Evolutionary conservation across 2,888 invertebrate species (phyloP), one percentile per base, ranked within the genome.

Genomic region (Tenthredo mesomela): DNA sequence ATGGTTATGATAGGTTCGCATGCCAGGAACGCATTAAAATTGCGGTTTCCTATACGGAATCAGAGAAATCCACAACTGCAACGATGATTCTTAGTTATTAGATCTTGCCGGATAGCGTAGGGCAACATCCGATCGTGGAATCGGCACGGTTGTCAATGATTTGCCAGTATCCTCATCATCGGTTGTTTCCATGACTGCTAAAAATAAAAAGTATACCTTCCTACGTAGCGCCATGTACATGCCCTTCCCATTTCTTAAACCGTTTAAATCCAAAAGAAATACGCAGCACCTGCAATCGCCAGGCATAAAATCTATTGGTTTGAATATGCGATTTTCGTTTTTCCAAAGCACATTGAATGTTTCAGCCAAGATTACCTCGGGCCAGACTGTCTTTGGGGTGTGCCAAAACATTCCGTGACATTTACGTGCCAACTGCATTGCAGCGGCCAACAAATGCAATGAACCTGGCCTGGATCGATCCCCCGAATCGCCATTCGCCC

Each of bases 1-100:
- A 92, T 90, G 90, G 92, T 93, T 92, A 92, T 92, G 92, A 92
- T 91, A 89, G 91, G 92, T 90, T 93, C 90, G 93, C 93, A 92
- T 93, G 93, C 92, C 89, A 91, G 89, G 90, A 90, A 90, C 90
- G 90, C 92, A 93, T 93, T 92, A 93, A 90, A 89, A 86, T 87
- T 84, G 65, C 84, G 85, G 89, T 90, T 90, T 91, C 90, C 89
- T 89, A 92, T 91, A 90, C 91, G 86, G 89, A 92, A 91, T 92
- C 90, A 90, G 90, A 92, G 91, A 92, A 92, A 92, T 91, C 87
- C 89, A 87, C 86, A 18, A 82, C 50, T 50, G 15, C 2, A 15
- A 40, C 33, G 89, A 91, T 89, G 91, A 91, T 92, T 90, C 91
- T 90, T 89, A 89, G 90, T 84, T 84, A 85, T 85, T 85, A 85